Evolutionary conservation across 2,797 vertebrate species (phyloP).

Genomic region (Crypturellus tataupa): DNA sequence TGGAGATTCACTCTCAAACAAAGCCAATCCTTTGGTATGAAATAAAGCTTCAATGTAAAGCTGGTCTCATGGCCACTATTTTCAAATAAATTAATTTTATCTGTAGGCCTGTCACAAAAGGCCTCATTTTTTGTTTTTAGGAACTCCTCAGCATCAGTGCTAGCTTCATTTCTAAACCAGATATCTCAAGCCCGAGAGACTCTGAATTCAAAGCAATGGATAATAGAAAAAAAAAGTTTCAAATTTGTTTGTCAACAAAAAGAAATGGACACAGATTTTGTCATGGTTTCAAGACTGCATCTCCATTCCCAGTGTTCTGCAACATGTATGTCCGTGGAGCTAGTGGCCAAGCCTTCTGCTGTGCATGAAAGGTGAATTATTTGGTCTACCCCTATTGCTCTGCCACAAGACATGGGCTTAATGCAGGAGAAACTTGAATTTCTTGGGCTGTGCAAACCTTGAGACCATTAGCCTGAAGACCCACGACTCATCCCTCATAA

Average conservation of each 20-base stretch:
- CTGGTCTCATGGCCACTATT: not conserved
- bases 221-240: not conserved
- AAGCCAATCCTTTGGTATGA: not conserved
- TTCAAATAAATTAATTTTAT: not conserved
- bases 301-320: not conserved
- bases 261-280: not conserved
- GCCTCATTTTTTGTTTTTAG: not conserved
- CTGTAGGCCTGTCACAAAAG: not conserved
- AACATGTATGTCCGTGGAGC: not conserved
- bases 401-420: not conserved
- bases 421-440: not conserved
- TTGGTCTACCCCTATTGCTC: not conserved
- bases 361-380: too few species aligned
- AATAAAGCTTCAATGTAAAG: not conserved
- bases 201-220: not conserved
- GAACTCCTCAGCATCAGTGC: not conserved
- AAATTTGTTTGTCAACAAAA: not conserved
- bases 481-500: rapidly evolving
- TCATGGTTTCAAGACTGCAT: not conserved
- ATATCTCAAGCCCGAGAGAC: not conserved
- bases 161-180: not conserved
- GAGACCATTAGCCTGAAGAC: not conserved
- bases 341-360: not conserved
- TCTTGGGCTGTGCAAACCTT: not conserved
- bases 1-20: not conserved